Base-by-base conservation (phyloP, 2,888 invertebrate species). In the Tetranychus piercei region DNA sequence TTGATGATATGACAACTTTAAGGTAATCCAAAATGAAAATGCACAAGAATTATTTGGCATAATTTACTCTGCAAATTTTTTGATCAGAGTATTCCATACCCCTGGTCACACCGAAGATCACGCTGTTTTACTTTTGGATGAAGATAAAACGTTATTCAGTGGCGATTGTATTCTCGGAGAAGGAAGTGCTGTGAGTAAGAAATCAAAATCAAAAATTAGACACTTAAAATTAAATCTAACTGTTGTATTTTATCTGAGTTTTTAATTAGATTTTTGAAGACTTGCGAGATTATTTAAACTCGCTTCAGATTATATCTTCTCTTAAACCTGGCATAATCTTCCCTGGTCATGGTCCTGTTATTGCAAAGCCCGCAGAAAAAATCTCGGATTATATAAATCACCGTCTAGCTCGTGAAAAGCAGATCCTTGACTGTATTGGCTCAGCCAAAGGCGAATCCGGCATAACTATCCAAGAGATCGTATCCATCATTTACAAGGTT, bases 21-120 rank as follows among this genome's bases (percentile, higher is more conserved):
- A 55, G 55, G 55, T 55, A 15, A 55, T 2, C 15, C 15, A 15
- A 9, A 9, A 7, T 15, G 15, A 55, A 15, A 55, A 55, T 15
- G 9, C 9, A 55, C 55, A 5, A 55, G 11, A 55, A 55, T 55
- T 55, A 15, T 9, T 15, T 55, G 55, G 15, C 9, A 18, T 15
- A 18, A 20, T 11, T 20, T 15, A 69, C n/a, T 23, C 15, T 69
- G 15, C 69, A 15, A 5, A 18, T 43, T 44, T 43, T 43, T 20
- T 72, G 18, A 34, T 34, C 83, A 86, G 80, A 20, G 69, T 69
- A 5, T 69, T 11, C 22, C 20, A 69, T 23, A 90, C 90, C 0
- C 91, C 91, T 4, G 99, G 99, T 0, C 99, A 99, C 81, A 90
- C 94, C 0, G 90, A 90, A 0, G 99, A 99, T 82, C 99, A 99